Evolutionary conservation across 1,140 invertebrate species (phyloP), one percentile per base, ranked within the genome.

Genomic region (Drosophila willistoni): DNA sequence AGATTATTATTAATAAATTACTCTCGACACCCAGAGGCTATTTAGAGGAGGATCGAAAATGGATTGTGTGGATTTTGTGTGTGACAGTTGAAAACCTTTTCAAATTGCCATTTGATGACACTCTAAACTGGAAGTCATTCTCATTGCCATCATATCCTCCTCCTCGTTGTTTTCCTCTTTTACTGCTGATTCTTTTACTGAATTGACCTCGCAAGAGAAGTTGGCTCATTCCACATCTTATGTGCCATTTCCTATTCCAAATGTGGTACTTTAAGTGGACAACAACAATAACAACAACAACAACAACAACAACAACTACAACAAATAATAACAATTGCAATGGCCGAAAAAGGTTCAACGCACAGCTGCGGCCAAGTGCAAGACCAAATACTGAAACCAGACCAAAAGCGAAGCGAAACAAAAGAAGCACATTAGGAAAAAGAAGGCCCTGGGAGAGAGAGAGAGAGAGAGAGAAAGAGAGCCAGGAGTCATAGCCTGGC

Each of bases 351-450:
- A 51, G 77, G 81, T 84, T 84, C 65, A 83, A 84, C 81, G 81
- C 81, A 84, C 81, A 84, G 81, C 81, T 85, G 81, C 76, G 68
- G 63, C 71, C 64, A 73, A 82, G 66, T 78, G 65, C 73, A 65
- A 65, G 72, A 72, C 70, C 68, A 57, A 76, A 62, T 29, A 29
- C 51, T 39, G 51, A 22, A 61, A 41, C 54, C 56, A 67, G 57
- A 63, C 54, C 74, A 54, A 77, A 71, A 81, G 17, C 71, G 60
- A 42, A 47, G 68, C 68, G 68, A 86, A 77, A 86, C 82, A 86
- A 86, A 87, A 85, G 79, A 87, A 86, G 79, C 76, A 86, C 82
- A 86, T 86, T 86, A 86, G 82, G 60, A 62, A 29, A 14, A 82
- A 73, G 17, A 14, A 56, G 54, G 29, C 44, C 55, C 29, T 55